Base-by-base conservation (phyloP, 1,140 invertebrate genomes). In the Drosophila gunungcola region DNA sequence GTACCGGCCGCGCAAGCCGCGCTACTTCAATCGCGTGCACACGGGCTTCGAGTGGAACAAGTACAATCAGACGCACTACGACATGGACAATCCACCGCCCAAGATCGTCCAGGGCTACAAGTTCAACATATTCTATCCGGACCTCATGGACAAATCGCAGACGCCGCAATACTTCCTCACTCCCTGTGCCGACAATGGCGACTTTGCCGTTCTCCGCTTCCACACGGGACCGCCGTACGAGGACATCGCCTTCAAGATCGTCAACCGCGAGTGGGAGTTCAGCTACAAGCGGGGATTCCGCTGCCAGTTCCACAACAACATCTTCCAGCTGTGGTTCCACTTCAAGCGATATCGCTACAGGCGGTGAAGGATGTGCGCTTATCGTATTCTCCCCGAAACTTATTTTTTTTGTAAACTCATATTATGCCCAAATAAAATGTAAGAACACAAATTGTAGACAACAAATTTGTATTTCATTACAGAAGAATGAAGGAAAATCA, bases 41-140 rank as follows among this genome's bases (percentile, higher is more conserved):
- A 97, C 96, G 42, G 98, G 99, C 4, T 99, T 99, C 93, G 99
- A 99, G 91, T 99, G 99, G 99, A 99, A 99, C 93, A 99, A 99
- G 92, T 99, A 99, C 92, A 99, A 99, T 94, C 99, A 99, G 93
- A 99, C 98, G 13, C 99, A 99, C 94, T 99, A 99, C 93, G 99
- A 99, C 92, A 98, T 99, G 96, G 99, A 99, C 93, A 99, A 99
- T 94, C 99, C 99, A 41, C 99, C 99, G 13, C 99, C 99, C 1
- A 99, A 99, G 94, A 99, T 99, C 91, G 99, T 99, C 0, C 99
- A 99, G 93, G 99, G 99, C 29, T 99, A 99, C 93, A 99, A 99
- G 92, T 99, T 99, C 93, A 99, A 99, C 93, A 99, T 99, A 72
- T 99, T 99, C 93, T 99, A 99, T 94, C 99, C 99, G 0, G 99